Conservation (phyloP, 2,113 vertebrate genomes). For the Reinhardtius hippoglossoides region DNA sequence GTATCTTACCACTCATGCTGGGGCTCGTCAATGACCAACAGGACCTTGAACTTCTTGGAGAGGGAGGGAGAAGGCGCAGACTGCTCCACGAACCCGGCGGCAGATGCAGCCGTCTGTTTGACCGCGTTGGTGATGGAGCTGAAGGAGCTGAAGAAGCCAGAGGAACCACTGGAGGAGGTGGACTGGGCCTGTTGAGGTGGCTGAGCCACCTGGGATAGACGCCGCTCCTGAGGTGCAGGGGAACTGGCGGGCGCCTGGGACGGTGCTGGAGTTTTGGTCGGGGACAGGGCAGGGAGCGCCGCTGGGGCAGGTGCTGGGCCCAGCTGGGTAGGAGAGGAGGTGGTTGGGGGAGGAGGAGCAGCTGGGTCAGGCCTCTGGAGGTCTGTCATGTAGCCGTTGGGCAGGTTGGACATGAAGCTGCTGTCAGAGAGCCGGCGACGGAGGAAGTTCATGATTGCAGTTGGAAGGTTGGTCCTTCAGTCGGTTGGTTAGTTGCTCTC, state of each 20-base stretch:
- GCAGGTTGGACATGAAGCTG: constrained; percentile 97
- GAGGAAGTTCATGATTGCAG: constrained; percentile 94
- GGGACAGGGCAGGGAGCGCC: constrained; percentile 78
- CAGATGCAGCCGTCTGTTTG: constrained; percentile 93
- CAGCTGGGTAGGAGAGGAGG: constrained; percentile 76
- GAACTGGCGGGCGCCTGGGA: constrained; percentile 66
- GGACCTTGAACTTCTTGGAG: constrained; percentile 91
- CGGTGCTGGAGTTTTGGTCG: constrained; percentile 57
- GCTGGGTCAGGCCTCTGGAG: constrained; percentile 87
- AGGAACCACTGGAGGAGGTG: constrained; percentile 62
- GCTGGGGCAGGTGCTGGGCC: constrained; percentile 64
- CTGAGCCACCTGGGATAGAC: constrained; percentile 54
- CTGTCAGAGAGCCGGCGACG: constrained; percentile 96
- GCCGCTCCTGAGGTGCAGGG: constrained; percentile 67
- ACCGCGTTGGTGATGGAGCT: constrained; percentile 95
- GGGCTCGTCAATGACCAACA: constrained; percentile 93
- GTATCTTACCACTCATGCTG: constrained; percentile 91
- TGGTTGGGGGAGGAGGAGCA: constrained; percentile 76
- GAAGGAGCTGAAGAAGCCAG: constrained; percentile 90
- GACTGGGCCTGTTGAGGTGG: constrained; percentile 72
- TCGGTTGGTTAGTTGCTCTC: neutral
- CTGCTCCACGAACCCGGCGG: constrained; percentile 87
- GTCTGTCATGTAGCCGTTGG: constrained; percentile 97
- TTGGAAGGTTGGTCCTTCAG: constrained; percentile 54
- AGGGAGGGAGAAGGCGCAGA: constrained; percentile 70